Base-by-base conservation (phyloP, 2,113 vertebrate species). In the Microtus montanus region DNA sequence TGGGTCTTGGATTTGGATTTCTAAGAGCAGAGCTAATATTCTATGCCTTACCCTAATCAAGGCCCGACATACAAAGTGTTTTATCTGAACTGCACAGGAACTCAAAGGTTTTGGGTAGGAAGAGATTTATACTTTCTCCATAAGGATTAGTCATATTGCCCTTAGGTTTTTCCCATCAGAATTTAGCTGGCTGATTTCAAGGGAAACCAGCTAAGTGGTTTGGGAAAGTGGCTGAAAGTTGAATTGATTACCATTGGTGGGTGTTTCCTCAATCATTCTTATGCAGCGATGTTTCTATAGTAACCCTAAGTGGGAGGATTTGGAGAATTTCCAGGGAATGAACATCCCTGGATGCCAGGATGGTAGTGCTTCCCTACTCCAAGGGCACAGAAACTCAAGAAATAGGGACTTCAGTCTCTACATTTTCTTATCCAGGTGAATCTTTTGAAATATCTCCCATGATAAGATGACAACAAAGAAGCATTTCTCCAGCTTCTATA, bases 11-110 rank as follows among this genome's bases (percentile, higher is more conserved):
- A 33, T 6, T 41, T 41, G 12, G 15, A 63, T 85, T 90, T 94
- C 35, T 35, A 12, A 26, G 26, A 7, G n/a, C 58, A 52, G 64
- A 80, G n/a, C 4, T 66, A 38, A 44, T 22, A 10, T 80, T 71
- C 35, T 83, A 24, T 28, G 44, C 41, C 1, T 33, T 3, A 38
- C 5, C 35, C 3, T 10, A 13, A 22, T 35, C 10, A 88, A 85
- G 14, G 14, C 1, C 28, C 3, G 26, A 8, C 0, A 4, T 47
- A 8, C 0, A 17, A 26, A n/a, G 38, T 9, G 28, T 73, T 19
- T 15, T 10, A 91, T 41, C 19, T n/a, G 61, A 22, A 4, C 38
- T 33, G n/a, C 5, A 20, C 1, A 4, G 63, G 5, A 4, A 17
- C 35, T 73, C 54, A 22, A 9, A 28, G 47, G 12, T 73, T 58